Percentiles rank a stretch among this genome's conserved stretches.
These are phyloP conservation scores for Enoplosus armatus DNA, from an alignment of 2,797 vertebrate genomes.

Conservation along the genomic window DNA sequence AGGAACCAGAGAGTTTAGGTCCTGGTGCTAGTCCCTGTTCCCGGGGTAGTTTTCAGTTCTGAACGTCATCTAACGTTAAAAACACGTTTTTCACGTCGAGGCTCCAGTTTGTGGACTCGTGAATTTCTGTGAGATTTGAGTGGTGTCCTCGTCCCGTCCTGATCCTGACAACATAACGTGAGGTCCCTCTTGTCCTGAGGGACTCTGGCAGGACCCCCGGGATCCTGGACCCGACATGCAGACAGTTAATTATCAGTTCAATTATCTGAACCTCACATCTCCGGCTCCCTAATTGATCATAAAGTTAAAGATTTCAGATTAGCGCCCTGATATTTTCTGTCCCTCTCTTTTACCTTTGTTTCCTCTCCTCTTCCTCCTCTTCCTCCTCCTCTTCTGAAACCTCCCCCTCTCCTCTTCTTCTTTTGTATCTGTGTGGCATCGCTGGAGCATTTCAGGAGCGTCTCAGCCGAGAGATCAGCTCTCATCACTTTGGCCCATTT, in stretches of 20 bases:
- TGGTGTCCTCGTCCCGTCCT: neutral
- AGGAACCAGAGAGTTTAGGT: too few species aligned
- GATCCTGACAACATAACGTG: neutral
- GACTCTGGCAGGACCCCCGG: neutral
- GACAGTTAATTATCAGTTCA: constrained; percentile 42
- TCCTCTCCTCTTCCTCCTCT: constrained; percentile 6
- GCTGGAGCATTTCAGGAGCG: constrained; percentile 54
- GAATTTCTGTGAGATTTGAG: accelerated
- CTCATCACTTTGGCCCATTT: constrained; percentile 38
- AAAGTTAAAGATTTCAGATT: constrained; percentile 19
- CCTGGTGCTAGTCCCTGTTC: too few species aligned
- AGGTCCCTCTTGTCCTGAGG: neutral
- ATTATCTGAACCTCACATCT: constrained; percentile 11
- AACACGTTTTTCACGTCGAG: too few species aligned
- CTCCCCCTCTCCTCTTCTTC: neutral
- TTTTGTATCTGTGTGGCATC: constrained; percentile 20
- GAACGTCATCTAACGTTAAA: too few species aligned
- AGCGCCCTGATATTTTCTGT: too few species aligned
- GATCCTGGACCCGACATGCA: neutral
- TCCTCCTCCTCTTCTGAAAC: constrained; percentile 1
- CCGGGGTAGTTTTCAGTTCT: too few species aligned
- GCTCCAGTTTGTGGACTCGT: too few species aligned
- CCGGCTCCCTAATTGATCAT: neutral
- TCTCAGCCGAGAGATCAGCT: constrained; percentile 49
- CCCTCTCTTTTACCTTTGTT: neutral